These are phyloP conservation scores for Acanthococcus lagerstroemiae DNA, from an alignment of 2,888 invertebrate species.

Conservation along the genomic window DNA sequence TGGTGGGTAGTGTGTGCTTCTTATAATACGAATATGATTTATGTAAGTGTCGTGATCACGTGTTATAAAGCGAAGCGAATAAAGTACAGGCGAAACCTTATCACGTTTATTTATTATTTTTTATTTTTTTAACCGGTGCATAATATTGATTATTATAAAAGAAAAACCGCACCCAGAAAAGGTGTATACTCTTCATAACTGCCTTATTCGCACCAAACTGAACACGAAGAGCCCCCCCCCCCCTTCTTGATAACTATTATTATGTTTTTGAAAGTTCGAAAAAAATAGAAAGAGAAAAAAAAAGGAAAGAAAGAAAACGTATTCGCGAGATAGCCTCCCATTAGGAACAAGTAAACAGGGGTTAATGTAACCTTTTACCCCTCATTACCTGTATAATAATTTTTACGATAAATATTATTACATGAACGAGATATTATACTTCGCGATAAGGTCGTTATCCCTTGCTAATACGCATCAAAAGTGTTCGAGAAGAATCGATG, in stretches of 20 bases:
- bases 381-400: slow-evolving; percentile 13
- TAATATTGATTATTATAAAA: slow-evolving; percentile 15
- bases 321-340: too few species aligned
- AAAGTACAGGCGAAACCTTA: too few species aligned
- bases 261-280: background rate
- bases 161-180: slow-evolving; percentile 22
- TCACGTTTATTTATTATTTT: too few species aligned
- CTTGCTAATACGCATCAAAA: too few species aligned
- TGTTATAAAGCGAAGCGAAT: too few species aligned
- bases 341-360: background rate
- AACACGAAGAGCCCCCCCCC: background rate
- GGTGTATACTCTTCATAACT: background rate
- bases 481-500: too few species aligned
- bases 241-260: too few species aligned
- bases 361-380: slow-evolving; percentile 15
- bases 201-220: background rate
- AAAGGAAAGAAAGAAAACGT: background rate
- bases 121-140: too few species aligned
- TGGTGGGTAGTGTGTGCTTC: too few species aligned
- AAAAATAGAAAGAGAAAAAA: background rate
- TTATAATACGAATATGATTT: too few species aligned
- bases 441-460: background rate
- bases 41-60: too few species aligned
- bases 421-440: background rate
- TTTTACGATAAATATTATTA: background rate